Base-by-base conservation (phyloP, 2,888 invertebrate species). In the Hydriomena furcata region DNA sequence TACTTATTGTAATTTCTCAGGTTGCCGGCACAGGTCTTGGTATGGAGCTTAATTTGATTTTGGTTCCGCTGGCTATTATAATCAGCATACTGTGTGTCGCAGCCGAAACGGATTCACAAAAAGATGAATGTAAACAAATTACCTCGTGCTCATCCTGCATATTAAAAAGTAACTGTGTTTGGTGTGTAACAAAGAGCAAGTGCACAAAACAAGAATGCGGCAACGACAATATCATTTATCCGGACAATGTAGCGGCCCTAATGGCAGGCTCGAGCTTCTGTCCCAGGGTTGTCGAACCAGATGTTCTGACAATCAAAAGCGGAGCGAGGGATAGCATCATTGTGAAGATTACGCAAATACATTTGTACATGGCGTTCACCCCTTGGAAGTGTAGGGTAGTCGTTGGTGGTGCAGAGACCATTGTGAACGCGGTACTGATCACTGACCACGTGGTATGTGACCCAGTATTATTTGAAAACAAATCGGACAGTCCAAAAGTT, bases 361-460 rank as follows among this genome's bases (percentile, higher is more conserved):
- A 85, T 60, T 63, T 84, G 34, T 84, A 83, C 43, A 86, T 85
- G 85, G 80, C 81, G 1, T 85, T 82, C 37, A 84, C 84, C n/a
- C 74, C 79, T 6, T 85, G 85, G 82, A 83, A 81, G 65, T 85
- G 84, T 58, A 76, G 68, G 63, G 60, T 79, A 40, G 42, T 47
- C 49, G 48, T 81, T 25, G 69, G 71, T 32, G 73, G 65, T 11
- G 61, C 60, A 32, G 68, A 72, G 38, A 63, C 54, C 7, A 61
- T 68, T 10, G 68, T 76, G 27, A 70, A 67, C 10, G 84, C 82
- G 1, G 41, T 72, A 8, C 60, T 84, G 5, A 5, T 81, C 20
- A 73, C 61, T 10, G 84, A 84, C 43, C 71, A 71, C 28, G 82
- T 86, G 35, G 70, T 67, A 58, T 85, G 84, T 58, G 77, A 79